These are phyloP conservation scores for Planiliza haematocheilus DNA, from an alignment of 2,113 vertebrate genomes.

Conservation along the genomic window DNA sequence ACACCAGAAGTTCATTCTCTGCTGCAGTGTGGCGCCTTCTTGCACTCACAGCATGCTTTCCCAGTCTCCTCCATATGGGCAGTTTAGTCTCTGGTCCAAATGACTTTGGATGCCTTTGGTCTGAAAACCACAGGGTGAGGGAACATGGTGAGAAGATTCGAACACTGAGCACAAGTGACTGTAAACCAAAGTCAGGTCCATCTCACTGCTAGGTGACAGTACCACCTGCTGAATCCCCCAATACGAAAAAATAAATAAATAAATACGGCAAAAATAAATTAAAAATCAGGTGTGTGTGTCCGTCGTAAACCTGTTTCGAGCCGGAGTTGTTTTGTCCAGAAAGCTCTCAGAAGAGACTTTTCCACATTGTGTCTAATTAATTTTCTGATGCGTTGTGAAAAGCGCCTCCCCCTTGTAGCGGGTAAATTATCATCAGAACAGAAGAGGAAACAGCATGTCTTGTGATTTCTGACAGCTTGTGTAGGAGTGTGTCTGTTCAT, in stretches of 20 bases:
- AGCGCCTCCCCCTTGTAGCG: slow-evolving; percentile 9
- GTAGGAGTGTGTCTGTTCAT: slow-evolving; percentile 38
- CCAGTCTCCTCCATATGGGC: not conserved
- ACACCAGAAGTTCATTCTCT: not conserved
- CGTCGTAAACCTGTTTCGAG: not conserved
- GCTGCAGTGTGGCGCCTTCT: not conserved
- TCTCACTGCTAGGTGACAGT: slow-evolving; percentile 5
- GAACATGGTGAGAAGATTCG: slow-evolving; percentile 13
- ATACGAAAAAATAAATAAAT: not conserved
- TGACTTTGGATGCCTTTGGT: slow-evolving; percentile 25
- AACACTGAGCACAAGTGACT: slow-evolving; percentile 3
- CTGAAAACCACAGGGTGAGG: slow-evolving; percentile 1
- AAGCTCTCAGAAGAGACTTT: slow-evolving; percentile 17
- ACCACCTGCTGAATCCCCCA: not conserved
- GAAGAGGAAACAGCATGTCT: slow-evolving; percentile 32
- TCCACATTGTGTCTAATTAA: slow-evolving; percentile 48
- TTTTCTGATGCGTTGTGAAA: slow-evolving; percentile 49
- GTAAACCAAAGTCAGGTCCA: slow-evolving; percentile 20
- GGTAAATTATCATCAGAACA: slow-evolving; percentile 46
- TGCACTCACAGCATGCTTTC: slow-evolving; percentile 1
- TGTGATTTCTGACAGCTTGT: slow-evolving; percentile 51
- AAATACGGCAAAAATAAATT: too few species aligned
- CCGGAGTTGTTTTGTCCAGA: slow-evolving; percentile 16
- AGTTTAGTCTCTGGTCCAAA: not conserved
- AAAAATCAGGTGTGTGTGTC: not conserved